These are phyloP conservation scores for Onthophagus taurus DNA, from an alignment of 1,140 invertebrate species.

Conservation along the genomic window DNA sequence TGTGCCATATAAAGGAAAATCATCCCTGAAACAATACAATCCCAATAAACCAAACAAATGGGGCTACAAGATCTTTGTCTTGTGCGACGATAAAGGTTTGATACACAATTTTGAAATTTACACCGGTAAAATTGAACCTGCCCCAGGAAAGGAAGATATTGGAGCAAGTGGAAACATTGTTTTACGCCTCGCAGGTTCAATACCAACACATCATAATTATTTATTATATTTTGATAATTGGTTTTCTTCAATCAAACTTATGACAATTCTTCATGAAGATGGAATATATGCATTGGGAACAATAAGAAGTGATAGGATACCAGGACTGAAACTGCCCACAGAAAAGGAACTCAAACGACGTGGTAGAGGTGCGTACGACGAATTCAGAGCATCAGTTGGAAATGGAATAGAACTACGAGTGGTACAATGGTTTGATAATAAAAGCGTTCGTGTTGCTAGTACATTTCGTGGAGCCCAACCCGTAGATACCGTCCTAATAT, in stretches of 20 bases:
- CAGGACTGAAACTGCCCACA: not conserved
- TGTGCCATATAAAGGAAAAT: conserved; percentile 4
- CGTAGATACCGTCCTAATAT: too few species aligned
- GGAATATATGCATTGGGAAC: conserved; percentile 3
- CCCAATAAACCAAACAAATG: conserved; percentile 17
- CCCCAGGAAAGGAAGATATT: not conserved
- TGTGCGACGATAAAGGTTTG: conserved; percentile 12
- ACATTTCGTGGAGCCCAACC: too few species aligned
- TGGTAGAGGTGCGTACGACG: conserved; percentile 1
- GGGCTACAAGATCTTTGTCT: conserved; percentile 7
- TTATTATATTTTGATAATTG: conserved; percentile 13
- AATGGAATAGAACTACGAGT: conserved; percentile 2
- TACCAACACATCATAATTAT: conserved; percentile 7
- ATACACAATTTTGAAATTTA: conserved; percentile 23
- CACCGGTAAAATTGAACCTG: conserved; percentile 6
- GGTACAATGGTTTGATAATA: conserved; percentile 1
- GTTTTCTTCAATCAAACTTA: conserved; percentile 1
- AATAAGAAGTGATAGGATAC: not conserved
- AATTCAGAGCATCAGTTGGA: not conserved
- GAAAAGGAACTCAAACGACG: conserved; percentile 4
- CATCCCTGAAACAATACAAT: conserved; percentile 13
- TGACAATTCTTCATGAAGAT: not conserved
- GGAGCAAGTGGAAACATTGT: conserved; percentile 15
- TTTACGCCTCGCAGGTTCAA: conserved; percentile 2
- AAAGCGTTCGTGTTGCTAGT: not conserved